A percentile compares a stretch with the other conserved stretches of the same genome.
Evolutionary conservation across 2,888 invertebrate genomes (phyloP).

Genomic region (Phyllotreta striolata): DNA sequence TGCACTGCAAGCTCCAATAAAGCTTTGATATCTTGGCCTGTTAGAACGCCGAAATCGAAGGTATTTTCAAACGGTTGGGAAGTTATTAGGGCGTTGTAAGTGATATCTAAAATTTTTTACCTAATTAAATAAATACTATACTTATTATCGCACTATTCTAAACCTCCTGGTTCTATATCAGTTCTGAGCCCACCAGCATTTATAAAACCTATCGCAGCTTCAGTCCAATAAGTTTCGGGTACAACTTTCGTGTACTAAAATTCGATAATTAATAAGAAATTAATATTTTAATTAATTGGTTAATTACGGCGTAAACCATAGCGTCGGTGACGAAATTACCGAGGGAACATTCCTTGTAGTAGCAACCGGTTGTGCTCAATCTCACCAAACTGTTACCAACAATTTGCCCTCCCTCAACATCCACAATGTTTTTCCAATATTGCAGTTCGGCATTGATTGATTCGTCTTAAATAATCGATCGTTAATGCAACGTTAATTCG

Average conservation of each 20-base stretch:
- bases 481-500: background rate
- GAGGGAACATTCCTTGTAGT: slow-evolving; percentile 73
- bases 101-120: slow-evolving; percentile 71
- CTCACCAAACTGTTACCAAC: slow-evolving; percentile 45
- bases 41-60: slow-evolving; percentile 74
- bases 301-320: slow-evolving; percentile 69
- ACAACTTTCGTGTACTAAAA: slow-evolving; percentile 63
- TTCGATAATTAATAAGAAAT: slow-evolving; percentile 7
- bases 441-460: slow-evolving; percentile 40
- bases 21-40: slow-evolving; percentile 70
- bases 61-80: slow-evolving; percentile 81
- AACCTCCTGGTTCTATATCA: slow-evolving; percentile 68
- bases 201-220: slow-evolving; percentile 71
- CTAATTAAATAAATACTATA: background rate
- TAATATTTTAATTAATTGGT: background rate
- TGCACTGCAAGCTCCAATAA: slow-evolving; percentile 68
- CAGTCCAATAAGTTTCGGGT: slow-evolving; percentile 67
- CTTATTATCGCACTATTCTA: slow-evolving; percentile 46
- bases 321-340: slow-evolving; percentile 78
- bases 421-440: slow-evolving; percentile 45
- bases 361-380: slow-evolving; percentile 66
- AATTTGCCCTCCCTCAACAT: slow-evolving; percentile 39
- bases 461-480: slow-evolving; percentile 38
- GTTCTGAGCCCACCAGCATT: slow-evolving; percentile 76
- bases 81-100: slow-evolving; percentile 73